Evolutionary conservation across 2,888 invertebrate genomes (phyloP).

Genomic region (Drosophila diplacantha): DNA sequence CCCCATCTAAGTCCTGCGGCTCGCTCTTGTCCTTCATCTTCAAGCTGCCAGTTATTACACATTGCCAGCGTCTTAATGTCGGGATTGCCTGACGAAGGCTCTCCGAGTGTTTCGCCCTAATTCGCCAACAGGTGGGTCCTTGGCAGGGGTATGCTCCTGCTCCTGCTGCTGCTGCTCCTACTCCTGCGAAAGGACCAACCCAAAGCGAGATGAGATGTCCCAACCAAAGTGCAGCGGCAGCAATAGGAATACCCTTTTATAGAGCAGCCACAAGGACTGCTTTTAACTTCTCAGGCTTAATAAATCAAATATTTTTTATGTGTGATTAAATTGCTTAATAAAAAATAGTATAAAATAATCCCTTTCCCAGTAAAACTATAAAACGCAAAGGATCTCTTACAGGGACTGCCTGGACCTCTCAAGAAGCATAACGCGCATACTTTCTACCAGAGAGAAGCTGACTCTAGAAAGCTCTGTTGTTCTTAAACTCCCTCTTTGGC

Average conservation of each 20-base stretch:
- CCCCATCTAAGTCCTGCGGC: constrained; percentile 21
- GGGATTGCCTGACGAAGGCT: constrained; percentile 23
- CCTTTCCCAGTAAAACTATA: background rate
- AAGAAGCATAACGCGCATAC: background rate
- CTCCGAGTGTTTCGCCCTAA: background rate
- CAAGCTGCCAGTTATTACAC: constrained; percentile 56
- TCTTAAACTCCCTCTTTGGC: background rate
- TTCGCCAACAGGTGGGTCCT: constrained; percentile 28
- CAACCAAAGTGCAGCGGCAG: background rate
- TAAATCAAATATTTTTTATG: too few species aligned
- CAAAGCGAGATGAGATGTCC: background rate
- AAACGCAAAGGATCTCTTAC: too few species aligned
- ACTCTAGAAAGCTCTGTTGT: too few species aligned
- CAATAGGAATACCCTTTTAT: background rate
- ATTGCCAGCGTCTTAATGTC: constrained; percentile 58
- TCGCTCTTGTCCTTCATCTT: constrained; percentile 27
- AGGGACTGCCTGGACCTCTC: background rate
- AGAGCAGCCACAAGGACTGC: background rate
- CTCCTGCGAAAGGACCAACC: constrained; percentile 6
- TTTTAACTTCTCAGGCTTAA: background rate
- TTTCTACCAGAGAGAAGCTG: background rate
- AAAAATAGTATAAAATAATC: background rate
- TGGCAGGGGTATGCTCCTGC: background rate
- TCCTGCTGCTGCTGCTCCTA: background rate
- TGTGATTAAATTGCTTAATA: background rate